Conservation (phyloP, 2,888 invertebrate genomes). For the Nesidiocoris tenuis region DNA sequence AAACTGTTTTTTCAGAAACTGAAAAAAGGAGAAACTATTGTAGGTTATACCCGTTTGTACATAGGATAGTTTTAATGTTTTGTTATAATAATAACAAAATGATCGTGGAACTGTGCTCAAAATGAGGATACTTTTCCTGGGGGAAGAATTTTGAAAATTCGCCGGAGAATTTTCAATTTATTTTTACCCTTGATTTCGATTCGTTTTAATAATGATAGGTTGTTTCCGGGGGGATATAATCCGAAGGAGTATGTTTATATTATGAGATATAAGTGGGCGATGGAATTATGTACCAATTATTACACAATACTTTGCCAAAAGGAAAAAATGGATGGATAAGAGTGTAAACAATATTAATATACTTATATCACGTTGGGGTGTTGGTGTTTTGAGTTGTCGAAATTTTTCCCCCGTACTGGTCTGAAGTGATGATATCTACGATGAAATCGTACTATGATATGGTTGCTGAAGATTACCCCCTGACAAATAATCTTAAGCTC, state of each 20-base stretch:
- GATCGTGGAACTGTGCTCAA: slow-evolving; percentile 45
- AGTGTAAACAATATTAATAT: slow-evolving; percentile 43
- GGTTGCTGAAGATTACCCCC: too few relatives aligned
- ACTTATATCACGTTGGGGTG: slow-evolving; percentile 40
- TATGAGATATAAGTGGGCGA: slow-evolving; percentile 19
- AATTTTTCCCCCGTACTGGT: slow-evolving; percentile 3
- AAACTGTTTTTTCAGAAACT: not conserved
- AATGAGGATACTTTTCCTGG: slow-evolving; percentile 45
- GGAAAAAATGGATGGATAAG: slow-evolving; percentile 34
- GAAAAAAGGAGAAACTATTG: slow-evolving; percentile 24
- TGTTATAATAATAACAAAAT: slow-evolving; percentile 40
- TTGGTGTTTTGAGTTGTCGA: not conserved
- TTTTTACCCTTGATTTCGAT: not conserved
- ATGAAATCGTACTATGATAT: too few relatives aligned
- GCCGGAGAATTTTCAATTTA: not conserved
- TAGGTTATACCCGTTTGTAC: slow-evolving; percentile 47
- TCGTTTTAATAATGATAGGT: not conserved
- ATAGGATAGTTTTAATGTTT: slow-evolving; percentile 45
- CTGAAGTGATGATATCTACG: too few relatives aligned
- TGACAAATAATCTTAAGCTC: too few relatives aligned
- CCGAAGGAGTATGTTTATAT: slow-evolving; percentile 47
- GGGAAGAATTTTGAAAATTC: slow-evolving; percentile 1
- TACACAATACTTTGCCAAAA: slow-evolving; percentile 37
- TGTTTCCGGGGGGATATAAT: slow-evolving; percentile 44
- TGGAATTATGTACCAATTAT: slow-evolving; percentile 46